Conservation (phyloP, 1,140 invertebrate genomes). For the Heliconius himera region DNA sequence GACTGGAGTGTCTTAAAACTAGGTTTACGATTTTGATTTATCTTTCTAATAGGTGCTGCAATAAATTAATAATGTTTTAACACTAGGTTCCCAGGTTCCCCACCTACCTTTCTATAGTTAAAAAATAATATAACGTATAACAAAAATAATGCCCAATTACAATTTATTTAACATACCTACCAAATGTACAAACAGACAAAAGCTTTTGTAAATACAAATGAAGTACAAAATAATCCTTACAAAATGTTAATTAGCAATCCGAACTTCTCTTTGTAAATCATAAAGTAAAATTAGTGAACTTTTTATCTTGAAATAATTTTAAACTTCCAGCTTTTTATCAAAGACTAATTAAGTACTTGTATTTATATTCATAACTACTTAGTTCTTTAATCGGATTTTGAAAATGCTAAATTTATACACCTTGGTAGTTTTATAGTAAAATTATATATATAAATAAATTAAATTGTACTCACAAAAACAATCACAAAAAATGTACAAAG, state of each 20-base stretch:
- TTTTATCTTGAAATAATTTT: slow-evolving; percentile 27
- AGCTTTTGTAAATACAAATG: background rate
- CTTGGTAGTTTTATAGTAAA: background rate
- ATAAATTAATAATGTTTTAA: too few relatives aligned
- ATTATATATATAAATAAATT: too few relatives aligned
- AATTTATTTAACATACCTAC: too few relatives aligned
- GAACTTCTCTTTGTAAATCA: slow-evolving; percentile 25
- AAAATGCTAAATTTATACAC: background rate
- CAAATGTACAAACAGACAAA: background rate
- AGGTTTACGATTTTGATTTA: too few relatives aligned
- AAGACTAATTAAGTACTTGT: slow-evolving; percentile 23
- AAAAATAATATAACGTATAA: background rate
- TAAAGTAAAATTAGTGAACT: slow-evolving; percentile 26
- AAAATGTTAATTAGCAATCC: slow-evolving; percentile 26
- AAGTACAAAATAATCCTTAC: slow-evolving; percentile 10
- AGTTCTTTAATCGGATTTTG: slow-evolving; percentile 14
- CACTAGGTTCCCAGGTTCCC: too few relatives aligned
- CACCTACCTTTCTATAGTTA: too few relatives aligned
- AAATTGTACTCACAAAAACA: too few relatives aligned
- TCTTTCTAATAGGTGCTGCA: too few relatives aligned
- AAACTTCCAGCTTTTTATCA: slow-evolving; percentile 27
- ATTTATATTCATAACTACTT: slow-evolving; percentile 16
- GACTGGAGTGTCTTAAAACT: too few relatives aligned
- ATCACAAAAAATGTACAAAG: too few relatives aligned
- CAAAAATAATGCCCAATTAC: background rate